Evolutionary conservation across 2,888 invertebrate species (phyloP).

Genomic region (Apodemia mormo): DNA sequence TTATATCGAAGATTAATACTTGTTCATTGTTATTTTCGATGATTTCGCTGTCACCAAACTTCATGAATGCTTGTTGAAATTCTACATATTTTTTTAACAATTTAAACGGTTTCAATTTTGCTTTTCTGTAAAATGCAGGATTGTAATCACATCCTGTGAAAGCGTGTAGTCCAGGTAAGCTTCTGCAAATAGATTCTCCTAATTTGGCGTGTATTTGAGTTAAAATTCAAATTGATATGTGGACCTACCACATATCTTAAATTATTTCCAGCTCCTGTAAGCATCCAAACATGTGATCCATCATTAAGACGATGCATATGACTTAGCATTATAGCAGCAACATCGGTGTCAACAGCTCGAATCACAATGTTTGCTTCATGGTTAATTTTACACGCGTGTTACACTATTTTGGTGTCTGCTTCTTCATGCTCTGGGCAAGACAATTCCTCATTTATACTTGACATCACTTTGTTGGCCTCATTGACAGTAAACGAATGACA

Average conservation of each 20-base stretch:
- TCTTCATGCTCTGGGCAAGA: constrained; percentile 28
- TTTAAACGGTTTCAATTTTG: no score
- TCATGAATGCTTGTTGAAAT: no score
- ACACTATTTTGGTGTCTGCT: constrained; percentile 28
- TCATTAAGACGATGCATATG: constrained; percentile 30
- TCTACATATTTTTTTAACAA: no score
- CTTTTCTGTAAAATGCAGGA: no score
- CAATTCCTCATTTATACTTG: constrained; percentile 25
- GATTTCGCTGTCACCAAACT: no score
- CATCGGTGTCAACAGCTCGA: constrained; percentile 30
- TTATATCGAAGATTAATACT: no score
- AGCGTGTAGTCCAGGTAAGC: no score
- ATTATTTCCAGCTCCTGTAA: constrained; percentile 27
- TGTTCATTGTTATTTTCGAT: no score
- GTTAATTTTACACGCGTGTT: constrained; percentile 23
- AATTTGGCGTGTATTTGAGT: no score
- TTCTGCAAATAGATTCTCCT: no score
- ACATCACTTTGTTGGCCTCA: constrained; percentile 10
- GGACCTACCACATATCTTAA: background rate
- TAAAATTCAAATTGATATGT: no score
- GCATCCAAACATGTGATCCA: constrained; percentile 28
- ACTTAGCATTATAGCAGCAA: constrained; percentile 34
- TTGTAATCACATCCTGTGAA: no score
- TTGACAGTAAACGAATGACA: constrained; percentile 27
- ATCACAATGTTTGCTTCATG: constrained; percentile 29